A percentile compares a stretch with the other conserved stretches of the same genome.
Evolutionary conservation across 2,113 vertebrate genomes (phyloP).

Genomic region (Amazona vittata): DNA sequence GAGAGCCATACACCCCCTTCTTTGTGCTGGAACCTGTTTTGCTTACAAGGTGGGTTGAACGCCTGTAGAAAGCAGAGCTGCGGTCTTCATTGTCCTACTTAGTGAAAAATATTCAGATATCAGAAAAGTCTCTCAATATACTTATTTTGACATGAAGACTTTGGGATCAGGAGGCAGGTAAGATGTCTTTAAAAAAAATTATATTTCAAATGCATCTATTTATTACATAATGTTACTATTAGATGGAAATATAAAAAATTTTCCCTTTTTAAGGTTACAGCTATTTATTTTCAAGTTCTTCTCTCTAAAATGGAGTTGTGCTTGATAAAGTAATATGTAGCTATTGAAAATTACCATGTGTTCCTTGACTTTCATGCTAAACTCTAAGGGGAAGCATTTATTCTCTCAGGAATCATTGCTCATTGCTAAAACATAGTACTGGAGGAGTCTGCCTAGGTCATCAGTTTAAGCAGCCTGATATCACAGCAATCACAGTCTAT

Average conservation of each 20-base stretch:
- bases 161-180: background rate
- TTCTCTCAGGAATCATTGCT: background rate
- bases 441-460: background rate
- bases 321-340: background rate
- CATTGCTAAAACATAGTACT: background rate
- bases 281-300: background rate
- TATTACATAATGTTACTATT: background rate
- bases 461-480: background rate
- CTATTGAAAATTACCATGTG: background rate
- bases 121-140: background rate
- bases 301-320: background rate
- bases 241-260: background rate
- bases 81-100: background rate
- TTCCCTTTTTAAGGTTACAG: background rate
- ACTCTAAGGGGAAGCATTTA: background rate
- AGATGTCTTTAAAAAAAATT: background rate
- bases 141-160: background rate
- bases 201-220: background rate
- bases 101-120: background rate
- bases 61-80: background rate
- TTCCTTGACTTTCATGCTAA: background rate
- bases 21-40: background rate
- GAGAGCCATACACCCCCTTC: background rate
- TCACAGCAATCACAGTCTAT: background rate
- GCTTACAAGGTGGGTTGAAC: background rate